These are phyloP conservation scores for Hypolimnas misippus DNA, from an alignment of 2,888 invertebrate species.

Conservation along the genomic window DNA sequence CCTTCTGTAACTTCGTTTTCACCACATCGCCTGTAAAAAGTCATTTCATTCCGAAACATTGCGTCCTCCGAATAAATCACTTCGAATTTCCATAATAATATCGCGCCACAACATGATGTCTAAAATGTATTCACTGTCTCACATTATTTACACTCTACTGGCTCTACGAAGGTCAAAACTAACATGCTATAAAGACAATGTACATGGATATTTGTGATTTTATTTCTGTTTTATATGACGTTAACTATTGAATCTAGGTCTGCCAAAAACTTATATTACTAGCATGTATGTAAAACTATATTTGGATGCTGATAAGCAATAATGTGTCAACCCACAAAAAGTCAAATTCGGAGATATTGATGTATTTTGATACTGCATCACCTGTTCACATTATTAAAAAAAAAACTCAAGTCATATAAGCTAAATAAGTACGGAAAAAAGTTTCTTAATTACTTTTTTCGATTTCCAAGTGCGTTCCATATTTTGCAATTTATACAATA, in stretches of 20 bases:
- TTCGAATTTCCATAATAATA: constrained; percentile 54
- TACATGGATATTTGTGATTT: neutral
- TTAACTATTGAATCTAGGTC: neutral
- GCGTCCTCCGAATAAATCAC: constrained; percentile 41
- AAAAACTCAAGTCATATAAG: too few relatives aligned
- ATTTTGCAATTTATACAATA: too few relatives aligned
- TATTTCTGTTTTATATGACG: neutral
- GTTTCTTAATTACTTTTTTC: too few relatives aligned
- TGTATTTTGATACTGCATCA: too few relatives aligned
- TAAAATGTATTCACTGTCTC: constrained; percentile 57
- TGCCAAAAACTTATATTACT: neutral
- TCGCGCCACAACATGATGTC: constrained; percentile 51
- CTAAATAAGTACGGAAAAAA: too few relatives aligned
- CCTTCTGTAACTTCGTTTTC: neutral
- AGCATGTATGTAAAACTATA: neutral
- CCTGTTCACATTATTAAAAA: too few relatives aligned
- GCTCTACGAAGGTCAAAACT: constrained; percentile 45
- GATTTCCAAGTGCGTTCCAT: too few relatives aligned
- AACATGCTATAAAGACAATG: constrained; percentile 20
- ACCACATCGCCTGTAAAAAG: constrained; percentile 28
- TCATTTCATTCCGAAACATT: constrained; percentile 23
- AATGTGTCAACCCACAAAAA: too few relatives aligned
- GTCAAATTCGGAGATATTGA: too few relatives aligned
- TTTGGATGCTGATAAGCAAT: too few relatives aligned
- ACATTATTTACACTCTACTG: constrained; percentile 49